phyloP scores from a whole-genome alignment of 2,797 vertebrate species.

The Pterois miles region DNA sequence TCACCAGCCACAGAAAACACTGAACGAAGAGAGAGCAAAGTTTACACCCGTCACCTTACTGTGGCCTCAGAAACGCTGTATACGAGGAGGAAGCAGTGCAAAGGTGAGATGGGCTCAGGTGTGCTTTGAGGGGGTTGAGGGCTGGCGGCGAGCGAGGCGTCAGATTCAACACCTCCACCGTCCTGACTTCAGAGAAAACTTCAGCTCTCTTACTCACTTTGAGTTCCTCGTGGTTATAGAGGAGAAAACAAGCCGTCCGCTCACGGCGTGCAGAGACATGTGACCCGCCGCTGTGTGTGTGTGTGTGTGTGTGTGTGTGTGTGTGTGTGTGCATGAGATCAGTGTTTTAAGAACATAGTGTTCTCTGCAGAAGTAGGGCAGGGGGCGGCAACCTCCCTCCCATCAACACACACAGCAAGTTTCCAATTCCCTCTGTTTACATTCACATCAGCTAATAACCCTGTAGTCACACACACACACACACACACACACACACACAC shows the following conservation, averaged over 20 bases:
- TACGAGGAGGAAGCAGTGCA: too few species aligned
- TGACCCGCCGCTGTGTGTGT: slow-evolving; percentile 6
- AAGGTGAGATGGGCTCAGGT: neutral
- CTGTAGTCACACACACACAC: neutral
- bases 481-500: neutral
- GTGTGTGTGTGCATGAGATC: slow-evolving; percentile 41
- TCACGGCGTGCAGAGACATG: slow-evolving; percentile 23
- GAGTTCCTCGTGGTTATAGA: neutral
- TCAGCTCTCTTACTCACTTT: neutral
- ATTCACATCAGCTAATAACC: slow-evolving; percentile 13
- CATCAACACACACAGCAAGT: slow-evolving; percentile 20
- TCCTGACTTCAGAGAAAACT: neutral
- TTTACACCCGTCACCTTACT: too few species aligned
- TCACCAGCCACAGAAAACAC: too few species aligned
- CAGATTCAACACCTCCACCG: neutral
- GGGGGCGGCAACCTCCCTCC: slow-evolving; percentile 29
- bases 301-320: slow-evolving; percentile 1
- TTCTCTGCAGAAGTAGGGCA: slow-evolving; percentile 61
- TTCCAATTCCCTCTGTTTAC: slow-evolving; percentile 24
- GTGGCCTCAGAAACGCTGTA: too few species aligned
- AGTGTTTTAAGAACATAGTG: slow-evolving; percentile 65
- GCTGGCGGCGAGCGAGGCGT: too few species aligned
- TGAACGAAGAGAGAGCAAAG: too few species aligned
- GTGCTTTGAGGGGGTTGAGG: too few species aligned
- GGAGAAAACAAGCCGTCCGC: slow-evolving; percentile 8